Conservation (phyloP, 1,140 invertebrate species). For the Aphelinus certus region DNA sequence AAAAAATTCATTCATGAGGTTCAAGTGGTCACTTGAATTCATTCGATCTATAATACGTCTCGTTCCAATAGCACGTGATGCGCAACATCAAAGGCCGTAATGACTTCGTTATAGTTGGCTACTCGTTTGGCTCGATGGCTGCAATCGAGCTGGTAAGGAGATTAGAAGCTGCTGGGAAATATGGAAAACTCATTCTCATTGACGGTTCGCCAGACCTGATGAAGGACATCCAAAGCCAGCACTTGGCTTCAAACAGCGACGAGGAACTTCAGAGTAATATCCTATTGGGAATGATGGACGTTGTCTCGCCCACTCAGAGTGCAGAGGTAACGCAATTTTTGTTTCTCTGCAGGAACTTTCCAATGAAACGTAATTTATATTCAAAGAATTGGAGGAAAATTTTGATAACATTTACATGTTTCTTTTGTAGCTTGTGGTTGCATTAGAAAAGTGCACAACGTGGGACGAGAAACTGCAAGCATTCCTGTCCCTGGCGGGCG, state of each 20-base stretch:
- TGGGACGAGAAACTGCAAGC: constrained; percentile 60
- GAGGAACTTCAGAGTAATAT: constrained; percentile 52
- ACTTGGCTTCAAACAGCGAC: constrained; percentile 36
- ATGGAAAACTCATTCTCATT: constrained; percentile 57
- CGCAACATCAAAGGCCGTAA: constrained; percentile 50
- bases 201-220: constrained; percentile 63
- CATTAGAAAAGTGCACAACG: constrained; percentile 56
- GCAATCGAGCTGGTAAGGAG: constrained; percentile 57
- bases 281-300: constrained; percentile 50
- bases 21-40: too few relatives aligned
- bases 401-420: background rate
- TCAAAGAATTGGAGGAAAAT: too few relatives aligned
- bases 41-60: background rate
- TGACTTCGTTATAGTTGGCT: constrained; percentile 59
- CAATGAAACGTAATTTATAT: too few relatives aligned
- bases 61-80: constrained; percentile 51
- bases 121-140: constrained; percentile 63
- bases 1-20: too few relatives aligned
- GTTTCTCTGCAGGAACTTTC: too few relatives aligned
- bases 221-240: constrained; percentile 46
- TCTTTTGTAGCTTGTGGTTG: constrained; percentile 39
- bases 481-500: constrained; percentile 37
- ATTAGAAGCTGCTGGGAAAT: constrained; percentile 56
- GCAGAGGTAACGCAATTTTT: constrained; percentile 44
- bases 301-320: constrained; percentile 33